phyloP scores from a whole-genome alignment of 2,113 vertebrate species.

The Cynocephalus volans region DNA sequence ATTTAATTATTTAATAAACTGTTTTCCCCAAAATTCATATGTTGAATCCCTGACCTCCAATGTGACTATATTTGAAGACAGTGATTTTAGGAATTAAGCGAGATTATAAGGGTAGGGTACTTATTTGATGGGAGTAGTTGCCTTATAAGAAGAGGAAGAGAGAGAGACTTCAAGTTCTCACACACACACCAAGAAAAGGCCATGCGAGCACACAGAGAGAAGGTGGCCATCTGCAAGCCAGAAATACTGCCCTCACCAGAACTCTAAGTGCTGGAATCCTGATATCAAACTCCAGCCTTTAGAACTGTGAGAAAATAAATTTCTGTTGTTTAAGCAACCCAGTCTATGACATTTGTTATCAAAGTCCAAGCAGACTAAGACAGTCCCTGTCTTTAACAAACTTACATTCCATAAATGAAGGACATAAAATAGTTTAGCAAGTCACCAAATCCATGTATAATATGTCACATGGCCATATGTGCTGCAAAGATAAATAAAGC shows the following conservation, averaged over 20 bases:
- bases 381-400: background rate
- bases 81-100: background rate
- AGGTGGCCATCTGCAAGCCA: background rate
- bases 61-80: background rate
- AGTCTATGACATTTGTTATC: background rate
- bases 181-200: background rate
- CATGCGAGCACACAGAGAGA: background rate
- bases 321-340: background rate
- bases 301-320: background rate
- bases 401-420: conserved; percentile 10
- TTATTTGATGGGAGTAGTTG: background rate
- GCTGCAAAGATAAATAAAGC: background rate
- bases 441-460: background rate
- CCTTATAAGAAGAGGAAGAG: background rate
- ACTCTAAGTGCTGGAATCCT: background rate
- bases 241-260: background rate
- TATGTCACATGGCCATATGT: background rate
- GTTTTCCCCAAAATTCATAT: background rate
- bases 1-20: conserved; percentile 9
- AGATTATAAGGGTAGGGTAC: background rate
- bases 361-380: background rate
- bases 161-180: background rate
- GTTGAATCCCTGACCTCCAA: background rate
- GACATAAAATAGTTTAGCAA: background rate
- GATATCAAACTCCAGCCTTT: background rate